Base-by-base conservation (phyloP, 2,797 vertebrate species). In the Tinamus major region DNA sequence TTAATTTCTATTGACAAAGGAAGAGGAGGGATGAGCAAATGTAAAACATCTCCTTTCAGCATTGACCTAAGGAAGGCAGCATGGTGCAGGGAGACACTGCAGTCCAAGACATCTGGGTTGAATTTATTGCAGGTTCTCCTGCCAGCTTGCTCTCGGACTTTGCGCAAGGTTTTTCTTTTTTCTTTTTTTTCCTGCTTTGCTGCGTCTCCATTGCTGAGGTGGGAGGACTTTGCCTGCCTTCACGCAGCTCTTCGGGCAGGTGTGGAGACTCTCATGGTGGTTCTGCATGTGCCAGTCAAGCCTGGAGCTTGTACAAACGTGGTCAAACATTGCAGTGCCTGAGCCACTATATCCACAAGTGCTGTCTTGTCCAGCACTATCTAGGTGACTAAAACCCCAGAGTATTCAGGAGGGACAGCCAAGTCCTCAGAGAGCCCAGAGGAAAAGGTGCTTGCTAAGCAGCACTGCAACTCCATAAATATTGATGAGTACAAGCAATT, bases 1-100 rank as follows among this genome's bases (percentile, higher is more conserved):
- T 93, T 93, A 92, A 91, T 96, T 95, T 96, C 92, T 95, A 55
- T 78, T 96, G 96, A 96, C 93, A 96, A 95, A 95, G 91, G 91
- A 90, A 91, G 89, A 96, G 89, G 83, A 95, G 94, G 46, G 89
- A 95, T 96, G 93, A 93, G 92, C 95, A 94, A 96, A 94, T 94
- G 93, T 90, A 86, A 93, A 95, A 94, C 80, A 90, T 94, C 96
- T 96, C 94, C 93, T 96, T 95, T 94, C 91, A 95, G 85, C 88
- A 19, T 8, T 86, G 80, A 94, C 91, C 95, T 92, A 63, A 89
- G 94, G 76, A 89, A 96, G 91, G 87, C 92, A 95, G 89, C n/a
- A 3, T 90, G 71, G 87, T 91, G 83, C 80, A 88, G 78, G 76
- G 87, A 86, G 78, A 80, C 90, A 85, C 82, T 86, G 71, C 91